Evolutionary conservation across 2,113 vertebrate species (phyloP), one percentile per base, ranked within the genome.

Genomic region (Alaudala cheleensis): DNA sequence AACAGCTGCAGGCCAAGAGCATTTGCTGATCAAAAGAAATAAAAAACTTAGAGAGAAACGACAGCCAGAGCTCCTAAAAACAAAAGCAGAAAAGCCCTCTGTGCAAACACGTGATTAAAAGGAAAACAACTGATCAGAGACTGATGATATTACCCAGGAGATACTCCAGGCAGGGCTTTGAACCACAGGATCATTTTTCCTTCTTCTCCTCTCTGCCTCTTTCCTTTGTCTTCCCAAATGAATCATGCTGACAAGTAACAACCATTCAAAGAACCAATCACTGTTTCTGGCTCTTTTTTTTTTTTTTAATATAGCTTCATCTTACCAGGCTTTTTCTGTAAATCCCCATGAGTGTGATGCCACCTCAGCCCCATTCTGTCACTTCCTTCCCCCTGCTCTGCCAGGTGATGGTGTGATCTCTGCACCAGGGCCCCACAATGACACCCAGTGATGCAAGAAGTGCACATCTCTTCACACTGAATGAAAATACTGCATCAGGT

Each of bases 281-380:
- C 24, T 25, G 39, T 29, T 88, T 47, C 70, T 44, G 31, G 22
- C 25, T 45, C 54, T 60, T 50, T 45, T 45, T 56, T n/a, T n/a
- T 20, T 50, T 40, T 28, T 5, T 6, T 18, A 18, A 9, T 37
- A 2, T 8, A 70, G 54, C 39, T 81, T 61, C 39, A 70, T 25
- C 19, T 28, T 20, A 50, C 39, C 8, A 28, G 47, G 40, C 7
- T 76, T 50, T 12, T 42, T 42, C 51, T 58, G 33, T 12, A 84
- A 40, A 37, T 12, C 65, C 26, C 19, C 0, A 0, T 1, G 8
- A 81, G 34, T 25, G 12, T 1, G 0, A 12, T 2, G 23, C 29
- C 14, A 39, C 8, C 60, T 15, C 91, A 73, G 11, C 58, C 83
- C 40, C 5, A 3, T 37, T 42, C 67, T 33, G 56, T 61, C 72